phyloP scores from a whole-genome alignment of 1,140 invertebrate genomes.

The Choristoneura fumiferana region DNA sequence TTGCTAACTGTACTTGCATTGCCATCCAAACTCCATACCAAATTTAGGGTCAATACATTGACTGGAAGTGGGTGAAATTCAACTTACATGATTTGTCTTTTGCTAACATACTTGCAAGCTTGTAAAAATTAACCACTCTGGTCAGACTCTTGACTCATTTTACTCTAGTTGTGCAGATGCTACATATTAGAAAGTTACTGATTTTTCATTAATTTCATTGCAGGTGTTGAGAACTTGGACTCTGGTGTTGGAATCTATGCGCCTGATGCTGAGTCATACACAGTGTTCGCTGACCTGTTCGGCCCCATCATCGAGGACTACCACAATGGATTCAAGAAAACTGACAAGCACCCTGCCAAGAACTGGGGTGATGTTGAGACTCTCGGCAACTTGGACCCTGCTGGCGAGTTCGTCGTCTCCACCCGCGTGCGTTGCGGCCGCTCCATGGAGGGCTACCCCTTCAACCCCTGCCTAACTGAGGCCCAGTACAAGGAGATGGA shows the following conservation, averaged over 20 bases:
- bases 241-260: conserved; percentile 97
- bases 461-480: conserved; percentile 96
- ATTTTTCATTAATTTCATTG: no score
- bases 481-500: conserved; percentile 98
- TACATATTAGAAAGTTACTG: no score
- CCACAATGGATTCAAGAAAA: conserved; percentile 95
- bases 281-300: conserved; percentile 93
- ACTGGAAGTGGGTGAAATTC: no score
- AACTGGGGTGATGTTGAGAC: conserved; percentile 95
- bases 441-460: conserved; percentile 95
- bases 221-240: conserved; percentile 92
- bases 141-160: no score
- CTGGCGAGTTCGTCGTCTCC: conserved; percentile 93
- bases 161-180: no score
- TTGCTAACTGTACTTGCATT: no score
- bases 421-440: conserved; percentile 97
- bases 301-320: conserved; percentile 98
- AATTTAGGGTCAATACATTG: no score
- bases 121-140: no score
- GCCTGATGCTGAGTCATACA: conserved; percentile 95
- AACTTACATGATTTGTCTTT: no score
- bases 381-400: conserved; percentile 94
- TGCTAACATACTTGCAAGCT: no score
- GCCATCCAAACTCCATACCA: no score
- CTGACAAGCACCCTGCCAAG: conserved; percentile 93